phyloP scores from a whole-genome alignment of 2,888 invertebrate genomes.

The Esperia sulphurella region DNA sequence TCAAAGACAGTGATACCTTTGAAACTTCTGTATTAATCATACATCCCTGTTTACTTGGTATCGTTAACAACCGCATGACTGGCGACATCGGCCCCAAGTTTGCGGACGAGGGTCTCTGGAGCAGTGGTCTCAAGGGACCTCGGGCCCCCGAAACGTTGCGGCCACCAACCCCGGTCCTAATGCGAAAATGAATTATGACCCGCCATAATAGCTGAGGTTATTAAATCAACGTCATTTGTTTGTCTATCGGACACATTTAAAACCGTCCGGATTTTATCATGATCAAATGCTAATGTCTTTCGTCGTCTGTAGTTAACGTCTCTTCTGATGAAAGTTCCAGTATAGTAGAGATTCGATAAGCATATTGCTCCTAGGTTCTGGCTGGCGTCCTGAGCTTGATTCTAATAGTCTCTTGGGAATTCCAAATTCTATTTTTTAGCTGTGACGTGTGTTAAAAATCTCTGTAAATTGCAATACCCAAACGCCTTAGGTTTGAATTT shows the following conservation, averaged over 20 bases:
- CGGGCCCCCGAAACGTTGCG: slow-evolving; percentile 4
- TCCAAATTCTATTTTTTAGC: no score
- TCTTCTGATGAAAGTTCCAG: no score
- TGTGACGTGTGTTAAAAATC: no score
- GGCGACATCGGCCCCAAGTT: slow-evolving; percentile 8
- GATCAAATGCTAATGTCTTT: not conserved
- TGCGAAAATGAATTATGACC: slow-evolving; percentile 55
- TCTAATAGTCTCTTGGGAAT: no score
- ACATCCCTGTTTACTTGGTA: not conserved
- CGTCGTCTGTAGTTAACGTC: no score
- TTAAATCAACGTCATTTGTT: slow-evolving; percentile 39
- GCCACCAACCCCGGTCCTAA: slow-evolving; percentile 27
- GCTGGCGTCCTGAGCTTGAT: no score
- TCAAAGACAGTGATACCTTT: no score
- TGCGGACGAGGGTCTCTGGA: slow-evolving; percentile 10
- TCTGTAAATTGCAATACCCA: no score
- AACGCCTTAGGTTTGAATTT: no score
- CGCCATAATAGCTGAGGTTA: slow-evolving; percentile 45
- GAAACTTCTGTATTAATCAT: not conserved
- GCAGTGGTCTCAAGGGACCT: no score
- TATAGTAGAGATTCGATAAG: no score
- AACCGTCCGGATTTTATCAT: not conserved
- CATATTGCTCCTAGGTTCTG: no score
- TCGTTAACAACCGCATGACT: slow-evolving; percentile 15
- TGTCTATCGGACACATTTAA: slow-evolving; percentile 1